Evolutionary conservation across 2,888 invertebrate genomes (phyloP), one percentile per base, ranked within the genome.

Genomic region (Tenthredo livida): DNA sequence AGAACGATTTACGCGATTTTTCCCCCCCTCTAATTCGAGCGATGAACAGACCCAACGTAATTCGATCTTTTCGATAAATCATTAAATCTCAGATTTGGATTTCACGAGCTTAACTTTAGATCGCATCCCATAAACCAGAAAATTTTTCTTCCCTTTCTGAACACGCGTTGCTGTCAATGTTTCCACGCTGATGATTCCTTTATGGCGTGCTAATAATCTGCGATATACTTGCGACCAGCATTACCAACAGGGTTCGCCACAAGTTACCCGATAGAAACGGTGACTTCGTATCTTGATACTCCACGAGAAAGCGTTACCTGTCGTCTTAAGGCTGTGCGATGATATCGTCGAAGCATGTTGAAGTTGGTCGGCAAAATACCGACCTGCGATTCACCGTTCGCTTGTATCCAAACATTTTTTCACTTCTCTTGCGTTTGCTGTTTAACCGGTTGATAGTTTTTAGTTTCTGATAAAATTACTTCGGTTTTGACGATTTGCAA

Each of bases 231-330:
- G 33, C 33, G 21, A 54, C 29, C 54, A 25, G 9, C n/a, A 54
- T 77, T 77, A 77, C 77, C 77, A 50, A 77, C 77, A 12, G 77
- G 50, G 50, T 29, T 77, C 1, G 29, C 29, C 12, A 67, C 12
- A 67, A 33, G 61, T 25, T 61, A 61, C 61, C 12, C 61, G 47
- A 47, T 47, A 75, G n/a, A 29, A 47, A 47, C 21, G 15, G 47
- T 75, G 21, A 50, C 77, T 77, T 77, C 29, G 77, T 25, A 50
- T 17, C 77, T 25, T 37, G 77, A 54, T 21, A 50, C 33, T 29
- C 77, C 50, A 37, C 77, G 77, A 54, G 77, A 17, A 50, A 54
- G 77, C 77, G 77, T 77, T 77, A 77, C 77, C 77, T 25, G 50
- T 77, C 33, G 29, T 21, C 73, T n/a, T 10, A 25, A n/a, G 0